A percentile compares a stretch with the other conserved stretches of the same genome.
phyloP scores from a whole-genome alignment of 2,888 invertebrate genomes.

The Sussaba pulchella region DNA sequence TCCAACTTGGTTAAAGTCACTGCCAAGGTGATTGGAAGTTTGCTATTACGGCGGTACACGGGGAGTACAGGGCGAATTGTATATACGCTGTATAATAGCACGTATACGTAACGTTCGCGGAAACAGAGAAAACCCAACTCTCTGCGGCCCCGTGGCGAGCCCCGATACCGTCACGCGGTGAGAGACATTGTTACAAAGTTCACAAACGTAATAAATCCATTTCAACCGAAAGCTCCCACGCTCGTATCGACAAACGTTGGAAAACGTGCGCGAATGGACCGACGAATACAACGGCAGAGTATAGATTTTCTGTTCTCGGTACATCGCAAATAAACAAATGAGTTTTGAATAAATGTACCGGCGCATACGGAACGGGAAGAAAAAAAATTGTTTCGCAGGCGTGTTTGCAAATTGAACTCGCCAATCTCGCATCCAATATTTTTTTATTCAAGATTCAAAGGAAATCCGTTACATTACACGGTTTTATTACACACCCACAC shows the following conservation, averaged over 20 bases:
- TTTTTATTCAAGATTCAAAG: slow-evolving; percentile 30
- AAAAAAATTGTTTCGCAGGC: slow-evolving; percentile 1
- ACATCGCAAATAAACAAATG: neutral
- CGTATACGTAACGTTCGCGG: neutral
- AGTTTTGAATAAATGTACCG: neutral
- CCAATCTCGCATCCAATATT: slow-evolving; percentile 19
- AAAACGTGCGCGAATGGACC: slow-evolving; percentile 8
- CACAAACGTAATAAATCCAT: slow-evolving; percentile 27
- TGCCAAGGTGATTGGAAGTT: slow-evolving; percentile 65
- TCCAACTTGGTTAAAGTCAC: slow-evolving; percentile 75
- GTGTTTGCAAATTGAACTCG: neutral
- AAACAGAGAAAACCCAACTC: slow-evolving; percentile 25
- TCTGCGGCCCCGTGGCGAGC: neutral
- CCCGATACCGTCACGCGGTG: neutral
- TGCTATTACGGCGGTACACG: slow-evolving; percentile 9
- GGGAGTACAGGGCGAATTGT: slow-evolving; percentile 8
- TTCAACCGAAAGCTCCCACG: neutral
- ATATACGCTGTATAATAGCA: slow-evolving; percentile 13
- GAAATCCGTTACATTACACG: slow-evolving; percentile 21
- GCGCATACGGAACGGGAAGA: neutral
- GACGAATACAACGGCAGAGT: neutral
- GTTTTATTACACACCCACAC: too few relatives aligned
- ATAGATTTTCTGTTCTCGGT: too few relatives aligned
- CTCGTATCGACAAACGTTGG: neutral
- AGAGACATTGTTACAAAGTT: slow-evolving; percentile 23